Evolutionary conservation across 2,113 vertebrate genomes (phyloP), one percentile per base, ranked within the genome.

Genomic region (Melanerpes formicivorus): DNA sequence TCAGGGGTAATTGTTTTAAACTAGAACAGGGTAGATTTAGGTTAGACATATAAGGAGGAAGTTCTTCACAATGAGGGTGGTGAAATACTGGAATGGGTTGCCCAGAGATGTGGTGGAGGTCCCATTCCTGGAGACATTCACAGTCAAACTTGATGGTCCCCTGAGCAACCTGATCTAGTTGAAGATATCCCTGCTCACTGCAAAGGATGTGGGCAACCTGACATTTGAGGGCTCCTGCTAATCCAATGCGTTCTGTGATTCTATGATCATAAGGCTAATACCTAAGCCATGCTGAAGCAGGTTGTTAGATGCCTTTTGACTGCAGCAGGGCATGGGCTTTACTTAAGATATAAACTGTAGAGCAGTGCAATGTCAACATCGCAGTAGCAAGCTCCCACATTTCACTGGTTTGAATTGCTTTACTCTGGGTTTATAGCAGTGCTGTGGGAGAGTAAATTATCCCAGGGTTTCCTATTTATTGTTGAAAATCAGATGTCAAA

Each of bases 401-500:
- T 94, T 90, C 42, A 29, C 81, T 87, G 62, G 34, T 67, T 84
- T 55, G 89, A 87, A 82, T 63, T 63, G 54, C 56, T 55, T 58
- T 70, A 14, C 25, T 92, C 16, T 60, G 56, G 7, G 30, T 80
- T 89, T 44, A 34, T 44, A 64, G 56, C 32, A 25, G 30, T 30
- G 27, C 64, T 67, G 10, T 11, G 32, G 60, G 32, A 89, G 6
- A 0, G 0, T 48, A 60, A 81, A 93, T 89, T 80, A 77, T 76
- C 79, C 48, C 37, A 44, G 63, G 44, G 56, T 82, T 89, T 87
- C 71, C 67, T 73, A 70, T 18, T 8, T 60, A 50, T 82, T 93
- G 46, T 40, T 71, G 75, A 84, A 84, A 94, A 93, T 82, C 78
- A 94, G 90, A 73, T 7, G 22, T 52, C 75, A 77, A n/a, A 48